Conservation (phyloP, 2,113 vertebrate species). For the Ranitomeya variabilis region DNA sequence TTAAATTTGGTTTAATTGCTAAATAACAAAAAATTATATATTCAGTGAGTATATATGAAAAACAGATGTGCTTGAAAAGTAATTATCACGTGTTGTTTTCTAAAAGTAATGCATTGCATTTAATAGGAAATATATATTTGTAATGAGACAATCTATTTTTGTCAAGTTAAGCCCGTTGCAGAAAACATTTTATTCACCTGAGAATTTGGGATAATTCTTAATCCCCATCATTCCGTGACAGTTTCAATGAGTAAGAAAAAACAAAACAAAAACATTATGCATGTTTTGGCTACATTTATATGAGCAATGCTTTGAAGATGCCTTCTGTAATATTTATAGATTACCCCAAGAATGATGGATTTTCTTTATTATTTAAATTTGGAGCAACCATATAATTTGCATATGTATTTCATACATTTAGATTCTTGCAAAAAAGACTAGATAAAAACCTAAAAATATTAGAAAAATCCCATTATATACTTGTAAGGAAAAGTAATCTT, state of each 20-base stretch:
- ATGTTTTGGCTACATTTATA: conserved; percentile 11
- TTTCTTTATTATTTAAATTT: neutral
- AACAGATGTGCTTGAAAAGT: neutral
- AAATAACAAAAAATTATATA: neutral
- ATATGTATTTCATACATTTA: neutral
- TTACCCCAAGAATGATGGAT: neutral
- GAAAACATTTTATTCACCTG: conserved; percentile 6
- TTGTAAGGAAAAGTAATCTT: neutral
- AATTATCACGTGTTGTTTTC: neutral
- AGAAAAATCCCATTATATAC: neutral
- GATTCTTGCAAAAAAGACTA: neutral
- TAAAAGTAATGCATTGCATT: neutral
- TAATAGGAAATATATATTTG: neutral
- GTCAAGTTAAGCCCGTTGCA: conserved; percentile 14
- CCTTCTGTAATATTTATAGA: neutral
- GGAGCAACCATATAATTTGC: neutral
- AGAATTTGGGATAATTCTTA: conserved; percentile 5
- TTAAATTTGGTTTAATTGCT: neutral
- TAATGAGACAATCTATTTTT: neutral
- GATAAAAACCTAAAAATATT: neutral
- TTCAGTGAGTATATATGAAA: neutral
- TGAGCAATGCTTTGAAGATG: conserved; percentile 22
- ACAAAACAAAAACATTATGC: conserved; percentile 5
- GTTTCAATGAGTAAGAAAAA: conserved; percentile 11
- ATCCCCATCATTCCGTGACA: conserved; percentile 38